phyloP scores from a whole-genome alignment of 2,113 vertebrate genomes.

The Polypterus senegalus region DNA sequence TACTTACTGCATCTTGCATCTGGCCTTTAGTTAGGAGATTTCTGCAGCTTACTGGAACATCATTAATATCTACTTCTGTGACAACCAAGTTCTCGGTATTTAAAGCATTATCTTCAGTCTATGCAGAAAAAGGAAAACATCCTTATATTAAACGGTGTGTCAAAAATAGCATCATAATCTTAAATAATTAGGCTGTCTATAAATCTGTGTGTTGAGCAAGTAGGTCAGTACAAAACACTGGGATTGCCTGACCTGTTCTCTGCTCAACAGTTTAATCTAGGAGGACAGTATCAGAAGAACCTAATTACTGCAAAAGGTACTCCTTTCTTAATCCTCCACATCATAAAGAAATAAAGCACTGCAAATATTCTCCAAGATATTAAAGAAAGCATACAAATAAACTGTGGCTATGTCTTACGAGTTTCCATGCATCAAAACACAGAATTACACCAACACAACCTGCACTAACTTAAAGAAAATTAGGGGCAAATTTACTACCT shows the following conservation, averaged over 20 bases:
- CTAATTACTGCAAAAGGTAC: no score
- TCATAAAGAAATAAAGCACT: no score
- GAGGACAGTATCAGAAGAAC: not conserved
- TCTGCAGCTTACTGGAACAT: conserved; percentile 79
- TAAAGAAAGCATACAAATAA: no score
- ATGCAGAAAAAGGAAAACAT: conserved; percentile 21
- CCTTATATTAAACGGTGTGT: no score
- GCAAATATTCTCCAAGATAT: no score
- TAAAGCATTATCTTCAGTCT: conserved; percentile 18
- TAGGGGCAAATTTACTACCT: no score
- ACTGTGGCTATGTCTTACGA: no score
- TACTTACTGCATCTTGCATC: conserved; percentile 79
- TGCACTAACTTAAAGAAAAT: no score
- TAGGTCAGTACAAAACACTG: not conserved
- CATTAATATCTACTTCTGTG: conserved; percentile 91
- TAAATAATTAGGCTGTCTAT: not conserved
- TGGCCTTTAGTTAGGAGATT: conserved; percentile 87
- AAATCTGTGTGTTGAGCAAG: not conserved
- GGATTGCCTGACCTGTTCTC: not conserved
- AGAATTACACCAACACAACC: no score
- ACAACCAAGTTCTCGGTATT: conserved; percentile 69
- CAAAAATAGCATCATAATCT: no score
- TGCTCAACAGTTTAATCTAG: not conserved
- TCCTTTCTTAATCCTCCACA: no score
- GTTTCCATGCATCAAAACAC: no score